Conservation (phyloP, 2,888 invertebrate species). For the Hofmannophila pseudospretella region DNA sequence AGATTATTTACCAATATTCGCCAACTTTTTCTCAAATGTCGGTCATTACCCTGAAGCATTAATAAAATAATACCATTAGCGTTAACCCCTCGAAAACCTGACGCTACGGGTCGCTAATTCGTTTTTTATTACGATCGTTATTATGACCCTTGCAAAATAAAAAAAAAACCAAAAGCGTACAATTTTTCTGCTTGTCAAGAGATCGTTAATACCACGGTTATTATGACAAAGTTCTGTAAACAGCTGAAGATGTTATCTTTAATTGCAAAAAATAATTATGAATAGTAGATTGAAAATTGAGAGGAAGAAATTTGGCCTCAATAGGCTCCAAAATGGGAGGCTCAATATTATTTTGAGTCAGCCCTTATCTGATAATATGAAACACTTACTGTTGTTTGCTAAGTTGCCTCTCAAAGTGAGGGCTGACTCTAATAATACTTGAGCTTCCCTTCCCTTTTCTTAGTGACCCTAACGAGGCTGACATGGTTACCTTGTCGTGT, state of each 20-base stretch:
- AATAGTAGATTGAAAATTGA: too few species aligned
- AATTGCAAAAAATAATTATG: conserved; percentile 4
- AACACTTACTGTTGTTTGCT: too few species aligned
- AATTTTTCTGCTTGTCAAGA: conserved; percentile 40
- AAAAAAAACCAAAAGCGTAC: conserved; percentile 35
- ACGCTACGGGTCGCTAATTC: conserved; percentile 48
- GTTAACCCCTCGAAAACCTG: conserved; percentile 22
- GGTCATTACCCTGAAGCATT: conserved; percentile 30
- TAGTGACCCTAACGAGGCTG: too few species aligned
- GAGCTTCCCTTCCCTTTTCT: too few species aligned
- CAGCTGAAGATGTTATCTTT: conserved; percentile 6
- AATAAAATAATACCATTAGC: conserved; percentile 28
- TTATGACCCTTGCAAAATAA: conserved; percentile 43
- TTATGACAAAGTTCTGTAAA: conserved; percentile 10
- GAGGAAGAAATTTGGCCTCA: too few species aligned
- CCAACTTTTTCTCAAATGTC: conserved; percentile 18
- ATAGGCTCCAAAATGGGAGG: too few species aligned
- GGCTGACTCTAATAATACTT: too few species aligned
- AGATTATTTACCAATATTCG: too few species aligned
- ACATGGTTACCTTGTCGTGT: too few species aligned
- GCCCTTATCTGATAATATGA: too few species aligned
- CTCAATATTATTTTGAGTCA: too few species aligned
- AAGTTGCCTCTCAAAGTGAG: too few species aligned
- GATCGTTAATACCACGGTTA: conserved; percentile 22
- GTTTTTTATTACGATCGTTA: conserved; percentile 60